These are phyloP conservation scores for Gnathonemus echidnorhynchus DNA, from an alignment of 2,113 vertebrate genomes.

Conservation along the genomic window DNA sequence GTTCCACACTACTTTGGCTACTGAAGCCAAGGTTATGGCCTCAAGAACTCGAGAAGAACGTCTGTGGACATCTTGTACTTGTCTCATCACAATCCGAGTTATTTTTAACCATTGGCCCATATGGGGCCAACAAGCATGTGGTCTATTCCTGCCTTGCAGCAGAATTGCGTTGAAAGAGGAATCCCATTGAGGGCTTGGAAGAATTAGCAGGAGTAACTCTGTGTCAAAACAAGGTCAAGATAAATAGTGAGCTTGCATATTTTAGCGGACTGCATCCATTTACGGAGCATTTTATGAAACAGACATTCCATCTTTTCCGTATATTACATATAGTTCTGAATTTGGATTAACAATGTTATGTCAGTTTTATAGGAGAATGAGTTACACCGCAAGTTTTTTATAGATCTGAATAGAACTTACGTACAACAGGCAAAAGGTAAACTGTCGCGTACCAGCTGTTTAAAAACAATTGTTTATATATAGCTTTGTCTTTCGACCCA, in stretches of 20 bases:
- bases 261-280: background rate
- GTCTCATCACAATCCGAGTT: constrained; percentile 11
- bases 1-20: background rate
- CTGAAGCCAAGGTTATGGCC: background rate
- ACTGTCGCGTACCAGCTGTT: background rate
- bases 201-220: background rate
- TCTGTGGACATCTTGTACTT: constrained; percentile 8
- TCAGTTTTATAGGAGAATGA: background rate
- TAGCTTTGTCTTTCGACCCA: background rate
- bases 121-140: background rate
- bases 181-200: background rate
- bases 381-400: background rate
- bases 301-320: background rate
- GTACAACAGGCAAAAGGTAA: background rate
- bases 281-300: background rate
- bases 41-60: background rate
- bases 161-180: background rate
- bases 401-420: background rate
- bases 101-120: background rate
- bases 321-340: background rate
- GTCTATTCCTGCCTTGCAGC: background rate
- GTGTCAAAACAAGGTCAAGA: background rate
- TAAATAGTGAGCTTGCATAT: background rate
- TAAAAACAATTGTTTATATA: background rate
- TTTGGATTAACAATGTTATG: background rate